Base-by-base conservation (phyloP, 2,797 vertebrate species). In the Halcyon leucocephala region DNA sequence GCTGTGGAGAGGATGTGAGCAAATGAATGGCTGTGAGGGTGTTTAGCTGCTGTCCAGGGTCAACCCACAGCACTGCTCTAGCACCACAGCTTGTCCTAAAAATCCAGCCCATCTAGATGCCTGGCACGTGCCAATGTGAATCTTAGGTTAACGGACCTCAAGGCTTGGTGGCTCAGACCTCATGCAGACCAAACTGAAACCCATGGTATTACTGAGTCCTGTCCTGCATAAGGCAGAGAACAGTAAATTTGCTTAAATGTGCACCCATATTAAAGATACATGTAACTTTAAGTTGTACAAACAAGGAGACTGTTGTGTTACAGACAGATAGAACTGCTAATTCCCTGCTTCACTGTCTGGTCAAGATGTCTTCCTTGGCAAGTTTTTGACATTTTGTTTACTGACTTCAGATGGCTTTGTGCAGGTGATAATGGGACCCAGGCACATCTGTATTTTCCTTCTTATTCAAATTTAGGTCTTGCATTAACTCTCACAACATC, bases 1-100 rank as follows among this genome's bases (percentile, higher is more conserved):
- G n/a, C n/a, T n/a, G 0, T 22, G 5, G 28, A 48, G 5, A 10
- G 12, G 14, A 22, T 39, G 19, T 13, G 14, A 33, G 15, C 0
- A 2, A 55, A 7, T 31, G 26, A 69, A 44, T 11, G 15, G 7
- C 9, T 6, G 1, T 14, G 12, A 44, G 16, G 3, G 4, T 46
- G 10, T 51, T 71, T n/a, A 71, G 12, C 31, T 67, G 52, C 16
- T 62, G 37, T 5, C 9, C 2, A 2, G 26, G 22, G 4, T 76
- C 39, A 46, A 64, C 7, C 6, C 13, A 28, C 9, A 39, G 6
- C 25, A 25, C 16, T 49, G 9, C 12, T 25, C 6, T 48, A 55
- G 10, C 10, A 24, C 35, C 64, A 25, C 9, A 24, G 6, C 3
- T 78, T 8, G 6, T 5, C 37, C 33, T 41, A 5, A 46, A 86